Evolutionary conservation across 1,140 invertebrate species (phyloP), one percentile per base, ranked within the genome.

Genomic region (Heliconius melpomene): DNA sequence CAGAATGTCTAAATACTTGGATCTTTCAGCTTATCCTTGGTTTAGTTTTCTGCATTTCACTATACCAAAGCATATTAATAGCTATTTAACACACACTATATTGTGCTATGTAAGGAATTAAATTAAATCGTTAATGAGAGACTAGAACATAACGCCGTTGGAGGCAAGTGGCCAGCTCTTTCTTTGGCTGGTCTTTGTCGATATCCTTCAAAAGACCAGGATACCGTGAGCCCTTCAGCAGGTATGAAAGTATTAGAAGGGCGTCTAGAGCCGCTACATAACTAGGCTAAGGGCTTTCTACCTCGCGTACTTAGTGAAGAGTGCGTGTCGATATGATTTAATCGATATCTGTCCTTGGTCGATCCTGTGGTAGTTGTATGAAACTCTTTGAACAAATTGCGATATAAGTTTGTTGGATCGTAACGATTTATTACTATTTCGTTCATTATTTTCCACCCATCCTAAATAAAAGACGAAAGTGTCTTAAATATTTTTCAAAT

Each of bases 241-340:
- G 83, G 80, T 84, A 81, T 84, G 72, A 83, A 86, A 84, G 85
- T 84, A 86, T 87, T 82, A 87, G 81, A 78, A 85, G 86, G 83
- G 82, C 81, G 83, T 72, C 82, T 81, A 89, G 87, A 84, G 84
- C 79, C 80, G 82, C 77, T 79, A 85, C 86, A 82, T 88, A 92
- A 89, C 90, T 91, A 88, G 90, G 90, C 86, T 92, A 92, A 92
- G 90, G 89, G 85, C 88, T 87, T 88, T 88, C 83, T 85, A 87
- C 84, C 84, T 87, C 83, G 79, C 82, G 50, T 81, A 77, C 71
- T 74, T 85, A 89, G 87, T 85, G 86, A 83, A 82, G 78, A 75
- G 86, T 76, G 26, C 29, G 13, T 79, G 79, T 88, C 83, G 85
- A 84, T 85, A 32, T 74, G 71, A 66, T 29, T n/a, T 1, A 13